Percentiles rank a stretch among this genome's conserved stretches.
These are phyloP conservation scores for Knipowitschia caucasica DNA, from an alignment of 2,797 vertebrate genomes.

Conservation along the genomic window DNA sequence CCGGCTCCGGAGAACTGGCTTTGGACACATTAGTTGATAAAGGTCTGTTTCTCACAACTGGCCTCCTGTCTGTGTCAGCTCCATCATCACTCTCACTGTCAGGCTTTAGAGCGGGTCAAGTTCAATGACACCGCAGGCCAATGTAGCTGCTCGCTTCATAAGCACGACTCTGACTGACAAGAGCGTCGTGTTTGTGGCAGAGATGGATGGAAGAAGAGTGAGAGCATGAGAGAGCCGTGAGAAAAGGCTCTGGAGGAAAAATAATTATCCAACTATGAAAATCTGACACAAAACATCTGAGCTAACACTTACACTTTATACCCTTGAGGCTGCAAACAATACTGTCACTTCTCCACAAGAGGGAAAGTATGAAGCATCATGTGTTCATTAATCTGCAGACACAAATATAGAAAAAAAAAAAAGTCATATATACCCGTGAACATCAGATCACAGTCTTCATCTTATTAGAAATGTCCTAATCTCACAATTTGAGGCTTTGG, in stretches of 20 bases:
- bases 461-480: too few relatives aligned
- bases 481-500: too few relatives aligned
- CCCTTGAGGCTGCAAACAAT: not conserved
- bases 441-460: too few relatives aligned
- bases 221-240: constrained; percentile 20
- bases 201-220: constrained; percentile 42
- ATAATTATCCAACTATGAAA: not conserved
- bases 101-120: constrained; percentile 62
- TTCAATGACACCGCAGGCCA: constrained; percentile 53
- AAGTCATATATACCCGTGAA: too few relatives aligned
- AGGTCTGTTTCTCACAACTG: constrained; percentile 52
- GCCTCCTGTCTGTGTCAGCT: constrained; percentile 27
- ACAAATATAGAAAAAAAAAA: too few relatives aligned
- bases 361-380: too few relatives aligned
- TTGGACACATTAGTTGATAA: constrained; percentile 32
- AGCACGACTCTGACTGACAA: constrained; percentile 61
- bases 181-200: constrained; percentile 42
- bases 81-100: constrained; percentile 59
- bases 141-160: constrained; percentile 60
- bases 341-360: too few relatives aligned
- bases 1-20: constrained; percentile 17
- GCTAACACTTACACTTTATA: too few relatives aligned
- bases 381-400: too few relatives aligned
- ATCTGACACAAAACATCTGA: too few relatives aligned
- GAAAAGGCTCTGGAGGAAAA: constrained; percentile 3